Evolutionary conservation across 1,140 invertebrate species (phyloP), one percentile per base, ranked within the genome.

Genomic region (Diabrotica undecimpunctata): DNA sequence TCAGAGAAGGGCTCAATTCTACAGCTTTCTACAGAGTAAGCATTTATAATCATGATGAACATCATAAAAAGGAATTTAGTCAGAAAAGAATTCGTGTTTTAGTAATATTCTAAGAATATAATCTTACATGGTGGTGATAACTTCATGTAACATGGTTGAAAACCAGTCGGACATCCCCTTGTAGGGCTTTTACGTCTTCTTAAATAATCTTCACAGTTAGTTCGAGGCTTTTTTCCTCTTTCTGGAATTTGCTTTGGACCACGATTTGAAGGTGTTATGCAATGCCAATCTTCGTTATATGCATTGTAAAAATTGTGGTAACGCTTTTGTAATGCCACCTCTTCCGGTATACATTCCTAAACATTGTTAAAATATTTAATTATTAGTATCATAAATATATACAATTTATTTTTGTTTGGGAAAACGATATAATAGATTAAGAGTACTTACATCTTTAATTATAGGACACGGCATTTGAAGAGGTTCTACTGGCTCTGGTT

Each of bases 401-500:
- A 25, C n/a, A n/a, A n/a, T n/a, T n/a, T n/a, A n/a, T n/a, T n/a
- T n/a, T n/a, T n/a, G n/a, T 11, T 6, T 57, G 9, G 7, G 8
- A 57, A 25, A 38, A 36, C 8, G 10, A 36, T 7, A 35, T 6
- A 36, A 57, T 52, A 11, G 38, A 35, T 4, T 10, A 39, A 25
- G 13, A 41, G n/a, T 60, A n/a, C n/a, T 60, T 7, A 37, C 36
- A 11, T 60, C 25, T 7, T 37, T 38, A 38, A 37, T 13, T 25
- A 38, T 7, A n/a, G 60, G 61, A 60, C 67, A 69, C 11, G 70
- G 70, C 25, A 69, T 6, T 59, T 56, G 63, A 6, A 72, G 41
- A 12, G 70, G 70, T 61, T 65, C 64, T 0, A 72, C 70, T 9
- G 70, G 70, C 52, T 69, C 41, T 5, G 70, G 70, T 12, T 50